Conservation (phyloP, 1,140 invertebrate species). For the Tetragnatha versicolor region DNA sequence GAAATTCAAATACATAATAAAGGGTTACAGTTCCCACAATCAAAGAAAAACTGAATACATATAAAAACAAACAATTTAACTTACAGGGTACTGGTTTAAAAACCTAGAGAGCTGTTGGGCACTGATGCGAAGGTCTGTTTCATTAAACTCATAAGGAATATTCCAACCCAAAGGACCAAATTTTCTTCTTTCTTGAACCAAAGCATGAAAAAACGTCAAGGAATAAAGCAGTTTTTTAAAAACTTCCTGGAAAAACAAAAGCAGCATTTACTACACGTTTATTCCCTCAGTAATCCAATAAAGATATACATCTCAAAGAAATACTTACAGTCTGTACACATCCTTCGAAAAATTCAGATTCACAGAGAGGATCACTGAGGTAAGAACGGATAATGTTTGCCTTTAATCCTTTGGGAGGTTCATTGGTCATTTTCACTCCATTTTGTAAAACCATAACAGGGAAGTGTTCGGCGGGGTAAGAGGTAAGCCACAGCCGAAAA, state of each 20-base stretch:
- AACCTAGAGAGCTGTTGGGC: constrained; percentile 66
- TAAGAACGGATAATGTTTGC: constrained; percentile 74
- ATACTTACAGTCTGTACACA: constrained; percentile 73
- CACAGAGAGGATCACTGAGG: constrained; percentile 84
- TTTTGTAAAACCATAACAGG: constrained; percentile 69
- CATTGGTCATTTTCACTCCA: constrained; percentile 69
- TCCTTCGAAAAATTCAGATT: constrained; percentile 86
- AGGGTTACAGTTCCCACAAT: no score
- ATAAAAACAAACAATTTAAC: constrained; percentile 44
- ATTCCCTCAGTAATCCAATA: background rate
- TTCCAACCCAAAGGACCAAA: constrained; percentile 68
- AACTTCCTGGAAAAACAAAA: constrained; percentile 65
- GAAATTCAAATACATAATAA: no score
- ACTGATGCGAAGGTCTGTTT: constrained; percentile 67
- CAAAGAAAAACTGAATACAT: no score
- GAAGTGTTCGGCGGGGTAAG: constrained; percentile 67
- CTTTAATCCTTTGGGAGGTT: constrained; percentile 68
- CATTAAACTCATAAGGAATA: constrained; percentile 68
- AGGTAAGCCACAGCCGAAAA: constrained; percentile 69
- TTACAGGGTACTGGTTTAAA: constrained; percentile 67
- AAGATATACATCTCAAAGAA: background rate
- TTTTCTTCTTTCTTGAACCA: constrained; percentile 67
- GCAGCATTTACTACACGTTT: background rate
- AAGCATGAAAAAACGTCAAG: constrained; percentile 69
- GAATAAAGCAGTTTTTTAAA: constrained; percentile 74